Evolutionary conservation across 1,140 invertebrate species (phyloP), one percentile per base, ranked within the genome.

Genomic region (Leucophenga varia): DNA sequence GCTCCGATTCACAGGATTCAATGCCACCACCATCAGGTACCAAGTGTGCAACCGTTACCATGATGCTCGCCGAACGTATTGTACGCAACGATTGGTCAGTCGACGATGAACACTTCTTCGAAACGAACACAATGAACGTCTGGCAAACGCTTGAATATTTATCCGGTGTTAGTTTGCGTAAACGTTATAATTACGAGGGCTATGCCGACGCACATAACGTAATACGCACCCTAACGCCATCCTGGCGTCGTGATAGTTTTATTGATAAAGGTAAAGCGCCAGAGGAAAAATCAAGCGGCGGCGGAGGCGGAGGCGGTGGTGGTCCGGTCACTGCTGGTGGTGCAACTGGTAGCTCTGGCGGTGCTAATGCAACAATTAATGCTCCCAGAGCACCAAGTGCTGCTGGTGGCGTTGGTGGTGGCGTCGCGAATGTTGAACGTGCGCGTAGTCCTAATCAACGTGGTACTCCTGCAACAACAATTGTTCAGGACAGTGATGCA

Each of bases 81-180:
- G 63, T 63, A 56, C 63, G 63, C 52, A 70, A 54, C 49, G 57
- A 69, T 54, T 72, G 70, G 70, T 70, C 70, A 73, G 70, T 73
- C 65, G 70, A 68, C 48, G 57, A 60, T 31, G 63, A 72, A 50
- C 58, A 64, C 41, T 59, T 55, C 52, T 70, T 63, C 64, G 49
- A 64, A 58, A 41, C 69, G 45, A 72, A 70, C 65, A 72, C 59
- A 45, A 73, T 73, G 70, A 73, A 73, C 47, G 71, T 74, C 34
- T 74, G 67, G 71, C 71, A 74, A 40, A 74, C 67, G 13, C 43
- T 74, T 12, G 71, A 73, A 32, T 71, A 67, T 25, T 53, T 74
- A 0, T 71, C 71, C 32, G 54, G 59, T 2, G 14, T 74, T 0
- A 74, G 51, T 39, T 50, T 69, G 3, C 69, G 70, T 8, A 72